Base-by-base conservation (phyloP, 2,797 vertebrate species). In the Fistularia commersonii region DNA sequence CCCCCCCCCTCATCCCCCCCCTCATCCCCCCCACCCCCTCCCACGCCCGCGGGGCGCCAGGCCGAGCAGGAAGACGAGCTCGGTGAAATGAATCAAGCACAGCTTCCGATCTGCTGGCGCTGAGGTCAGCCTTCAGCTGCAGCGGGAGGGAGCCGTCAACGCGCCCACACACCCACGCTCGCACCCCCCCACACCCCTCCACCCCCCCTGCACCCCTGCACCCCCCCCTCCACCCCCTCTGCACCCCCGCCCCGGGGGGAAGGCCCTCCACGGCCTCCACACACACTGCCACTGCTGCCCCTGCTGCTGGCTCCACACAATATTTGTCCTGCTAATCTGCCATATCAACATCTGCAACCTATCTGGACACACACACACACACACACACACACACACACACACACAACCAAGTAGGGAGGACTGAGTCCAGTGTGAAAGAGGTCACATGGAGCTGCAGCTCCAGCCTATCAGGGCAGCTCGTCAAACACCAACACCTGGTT, bases 41-140 rank as follows among this genome's bases (percentile, higher is more conserved):
- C 35, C 35, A 12, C 8, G 48, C 37, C 15, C 23, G 15, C 45
- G 46, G 56, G 51, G 63, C 48, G 41, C 54, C 46, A 49, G 64
- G 55, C 76, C 80, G 86, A 81, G 66, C 62, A 53, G 64, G 65
- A n/a, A n/a, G n/a, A n/a, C n/a, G n/a, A n/a, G n/a, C n/a, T n/a
- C n/a, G n/a, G n/a, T n/a, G 66, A 50, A 43, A 72, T 50, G 59
- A 73, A 71, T 82, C 66, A 80, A 51, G 61, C 62, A 43, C 3
- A 46, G 53, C 61, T 85, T 86, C 82, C 80, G 63, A 69, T 74
- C 57, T 69, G 65, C 41, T 34, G 53, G 55, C 61, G 45, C 54
- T 23, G 35, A 36, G 4, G 43, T 62, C 66, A 72, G 69, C 82
- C 80, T 79, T 79, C 79, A 76, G 73, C 49, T 51, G 11, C 43